phyloP scores from a whole-genome alignment of 2,888 invertebrate species.

The Folsomia candida region DNA sequence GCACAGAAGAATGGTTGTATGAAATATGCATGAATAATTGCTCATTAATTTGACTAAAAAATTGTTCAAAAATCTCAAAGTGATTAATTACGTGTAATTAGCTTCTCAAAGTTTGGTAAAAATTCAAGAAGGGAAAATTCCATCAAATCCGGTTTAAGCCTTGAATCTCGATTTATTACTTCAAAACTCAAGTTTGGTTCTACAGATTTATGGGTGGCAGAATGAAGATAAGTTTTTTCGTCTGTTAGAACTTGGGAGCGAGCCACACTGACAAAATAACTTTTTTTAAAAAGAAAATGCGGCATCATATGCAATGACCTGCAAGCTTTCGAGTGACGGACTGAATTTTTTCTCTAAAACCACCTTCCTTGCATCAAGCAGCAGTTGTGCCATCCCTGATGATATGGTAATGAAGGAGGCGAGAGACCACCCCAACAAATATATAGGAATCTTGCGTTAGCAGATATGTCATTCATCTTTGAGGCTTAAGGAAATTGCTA shows the following conservation, averaged over 20 bases:
- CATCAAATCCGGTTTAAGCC: neutral
- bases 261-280: too few species aligned
- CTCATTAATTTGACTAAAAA: neutral
- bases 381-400: neutral
- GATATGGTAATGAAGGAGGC: slow-evolving; percentile 10
- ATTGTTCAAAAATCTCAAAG: too few species aligned
- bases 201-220: neutral
- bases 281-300: neutral
- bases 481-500: slow-evolving; percentile 46
- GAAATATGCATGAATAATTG: neutral
- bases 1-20: too few species aligned
- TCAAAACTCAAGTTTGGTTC: neutral
- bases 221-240: neutral
- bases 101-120: neutral
- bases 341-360: neutral
- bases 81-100: neutral
- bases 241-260: too few species aligned
- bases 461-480: slow-evolving; percentile 50
- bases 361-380: neutral
- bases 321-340: too few species aligned
- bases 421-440: neutral
- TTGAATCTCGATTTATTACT: neutral
- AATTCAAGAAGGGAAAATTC: neutral
- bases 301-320: too few species aligned
- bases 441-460: slow-evolving; percentile 14